A percentile compares a stretch with the other conserved stretches of the same genome.
Conservation (phyloP, 2,113 vertebrate genomes). For the Neoarius graeffei region DNA sequence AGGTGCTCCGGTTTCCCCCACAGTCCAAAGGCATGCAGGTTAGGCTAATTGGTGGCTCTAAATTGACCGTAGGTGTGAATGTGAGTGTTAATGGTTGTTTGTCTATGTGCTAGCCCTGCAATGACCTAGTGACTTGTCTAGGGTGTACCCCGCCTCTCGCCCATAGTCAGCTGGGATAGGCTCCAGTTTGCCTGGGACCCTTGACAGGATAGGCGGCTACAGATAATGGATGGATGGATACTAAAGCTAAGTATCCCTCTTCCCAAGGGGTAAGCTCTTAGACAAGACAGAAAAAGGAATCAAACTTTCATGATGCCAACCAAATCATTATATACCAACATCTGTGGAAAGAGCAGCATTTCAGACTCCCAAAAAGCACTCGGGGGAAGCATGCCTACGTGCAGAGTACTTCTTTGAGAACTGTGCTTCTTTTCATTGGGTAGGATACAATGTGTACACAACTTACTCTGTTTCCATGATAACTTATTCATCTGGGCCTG, state of each 20-base stretch:
- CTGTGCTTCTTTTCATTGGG: conserved; percentile 39
- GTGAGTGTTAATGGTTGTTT: too few relatives aligned
- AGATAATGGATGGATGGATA: too few relatives aligned
- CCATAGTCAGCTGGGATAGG: too few relatives aligned
- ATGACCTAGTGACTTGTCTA: too few relatives aligned
- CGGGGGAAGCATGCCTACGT: not conserved
- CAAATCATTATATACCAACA: conserved; percentile 40
- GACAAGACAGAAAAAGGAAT: conserved; percentile 7
- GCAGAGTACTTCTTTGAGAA: conserved; percentile 8
- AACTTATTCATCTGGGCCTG: conserved; percentile 47
- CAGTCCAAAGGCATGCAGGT: too few relatives aligned
- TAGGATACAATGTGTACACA: conserved; percentile 50
- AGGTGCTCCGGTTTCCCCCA: too few relatives aligned
- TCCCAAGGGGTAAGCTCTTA: not conserved
- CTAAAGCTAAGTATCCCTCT: not conserved
- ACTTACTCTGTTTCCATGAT: conserved; percentile 53
- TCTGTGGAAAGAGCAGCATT: conserved; percentile 30
- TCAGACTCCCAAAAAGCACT: conserved; percentile 20
- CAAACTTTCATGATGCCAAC: conserved; percentile 32
- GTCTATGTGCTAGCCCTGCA: too few relatives aligned
- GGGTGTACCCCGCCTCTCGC: too few relatives aligned
- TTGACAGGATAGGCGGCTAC: too few relatives aligned
- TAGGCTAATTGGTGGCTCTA: too few relatives aligned
- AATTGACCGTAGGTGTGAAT: too few relatives aligned
- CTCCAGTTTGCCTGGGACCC: too few relatives aligned